Evolutionary conservation across 2,888 invertebrate genomes (phyloP).

Genomic region (Branchellion lobata): DNA sequence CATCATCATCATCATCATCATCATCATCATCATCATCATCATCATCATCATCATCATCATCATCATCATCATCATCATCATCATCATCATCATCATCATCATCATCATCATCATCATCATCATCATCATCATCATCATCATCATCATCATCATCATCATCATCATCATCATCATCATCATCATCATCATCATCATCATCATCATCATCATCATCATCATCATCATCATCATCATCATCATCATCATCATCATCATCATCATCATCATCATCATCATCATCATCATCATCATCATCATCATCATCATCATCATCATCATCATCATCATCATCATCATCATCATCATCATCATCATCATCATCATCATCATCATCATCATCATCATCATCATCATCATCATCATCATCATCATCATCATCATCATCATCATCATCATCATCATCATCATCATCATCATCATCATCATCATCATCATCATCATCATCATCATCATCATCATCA

Average conservation of each 20-base stretch:
- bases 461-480: constrained; percentile 17
- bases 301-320: not conserved
- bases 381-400: constrained; percentile 9
- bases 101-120: constrained; percentile 16
- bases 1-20: constrained; percentile 10
- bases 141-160: not conserved
- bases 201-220: not conserved
- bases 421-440: constrained; percentile 24
- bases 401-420: not conserved
- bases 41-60: constrained; percentile 3
- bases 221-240: not conserved
- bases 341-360: constrained; percentile 13
- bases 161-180: not conserved
- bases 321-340: not conserved
- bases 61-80: not conserved
- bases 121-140: constrained; percentile 5
- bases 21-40: constrained; percentile 12
- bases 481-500: constrained; percentile 19
- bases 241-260: constrained; percentile 16
- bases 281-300: constrained; percentile 14
- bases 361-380: constrained; percentile 13
- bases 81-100: not conserved
- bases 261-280: constrained; percentile 6
- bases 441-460: constrained; percentile 22
- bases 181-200: constrained; percentile 29